Conservation (phyloP, 92 coral and sea anemone genomes). For the Virgularia gustaviana region DNA sequence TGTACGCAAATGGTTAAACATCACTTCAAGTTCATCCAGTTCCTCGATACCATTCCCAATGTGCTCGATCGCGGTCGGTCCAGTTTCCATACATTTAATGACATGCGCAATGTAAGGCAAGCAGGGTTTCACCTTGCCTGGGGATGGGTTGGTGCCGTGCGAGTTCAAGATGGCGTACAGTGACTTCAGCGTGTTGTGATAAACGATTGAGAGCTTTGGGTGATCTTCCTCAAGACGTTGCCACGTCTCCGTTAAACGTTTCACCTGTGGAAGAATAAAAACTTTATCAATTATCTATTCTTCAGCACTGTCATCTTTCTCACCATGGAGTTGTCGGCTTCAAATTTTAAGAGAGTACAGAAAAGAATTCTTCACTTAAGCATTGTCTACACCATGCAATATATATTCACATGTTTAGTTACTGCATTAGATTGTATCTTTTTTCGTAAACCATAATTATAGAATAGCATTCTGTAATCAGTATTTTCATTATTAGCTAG, state of each 20-base stretch:
- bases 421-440: too few species aligned
- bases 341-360: too few species aligned
- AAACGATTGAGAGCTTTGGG: constrained; percentile 76
- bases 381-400: too few species aligned
- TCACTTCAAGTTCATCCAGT: constrained; percentile 32
- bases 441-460: too few species aligned
- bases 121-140: constrained; percentile 72
- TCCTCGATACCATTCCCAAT: constrained; percentile 18
- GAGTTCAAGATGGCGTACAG: constrained; percentile 78
- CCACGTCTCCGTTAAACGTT: constrained; percentile 92
- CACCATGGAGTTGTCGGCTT: too few species aligned
- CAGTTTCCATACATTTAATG: constrained; percentile 68
- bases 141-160: constrained; percentile 96
- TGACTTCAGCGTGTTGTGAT: constrained; percentile 92
- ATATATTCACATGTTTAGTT: too few species aligned
- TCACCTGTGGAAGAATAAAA: too few species aligned
- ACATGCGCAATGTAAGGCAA: constrained; percentile 85
- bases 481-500: too few species aligned
- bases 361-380: too few species aligned
- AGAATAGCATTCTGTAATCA: too few species aligned
- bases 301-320: too few species aligned
- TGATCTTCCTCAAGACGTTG: constrained; percentile 84
- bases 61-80: constrained; percentile 15
- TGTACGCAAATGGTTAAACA: constrained; percentile 20
- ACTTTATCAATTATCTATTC: too few species aligned